These are phyloP conservation scores for Elephas maximus DNA, from an alignment of 2,113 vertebrate species.

Conservation along the genomic window DNA sequence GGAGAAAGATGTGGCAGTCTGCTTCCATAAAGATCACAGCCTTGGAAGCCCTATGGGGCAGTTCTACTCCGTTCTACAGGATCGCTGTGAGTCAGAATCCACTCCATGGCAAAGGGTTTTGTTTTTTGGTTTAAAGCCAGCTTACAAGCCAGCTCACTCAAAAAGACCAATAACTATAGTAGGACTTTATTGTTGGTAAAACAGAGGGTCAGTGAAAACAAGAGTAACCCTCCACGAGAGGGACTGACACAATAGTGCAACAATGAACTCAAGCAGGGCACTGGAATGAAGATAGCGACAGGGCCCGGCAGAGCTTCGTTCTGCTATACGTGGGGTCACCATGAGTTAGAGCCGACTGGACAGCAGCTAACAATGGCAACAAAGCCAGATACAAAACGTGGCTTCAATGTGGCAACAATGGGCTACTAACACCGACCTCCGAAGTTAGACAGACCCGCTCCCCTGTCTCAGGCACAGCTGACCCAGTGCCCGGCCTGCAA, in stretches of 20 bases:
- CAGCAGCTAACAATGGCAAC: not conserved
- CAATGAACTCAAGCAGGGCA: no score
- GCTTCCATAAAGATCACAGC: not conserved
- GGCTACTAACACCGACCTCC: not conserved
- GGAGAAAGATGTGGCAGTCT: not conserved
- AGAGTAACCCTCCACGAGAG: not conserved
- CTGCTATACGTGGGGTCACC: not conserved
- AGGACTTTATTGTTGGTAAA: no score
- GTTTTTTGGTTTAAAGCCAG: not conserved
- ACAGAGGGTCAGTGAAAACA: not conserved
- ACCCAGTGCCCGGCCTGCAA: not conserved
- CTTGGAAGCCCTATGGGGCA: no score
- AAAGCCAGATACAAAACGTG: not conserved
- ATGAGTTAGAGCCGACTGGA: not conserved
- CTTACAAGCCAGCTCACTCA: not conserved
- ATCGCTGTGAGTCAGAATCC: no score
- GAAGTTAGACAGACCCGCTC: rapidly evolving
- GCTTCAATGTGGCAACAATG: rapidly evolving
- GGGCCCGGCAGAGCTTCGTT: not conserved
- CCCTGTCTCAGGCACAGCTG: rapidly evolving
- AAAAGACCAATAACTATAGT: not conserved
- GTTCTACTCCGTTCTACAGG: no score
- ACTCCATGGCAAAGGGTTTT: no score
- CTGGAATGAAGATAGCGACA: not conserved
- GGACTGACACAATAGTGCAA: no score